A percentile compares a stretch with the other conserved stretches of the same genome.
phyloP scores from a whole-genome alignment of 2,888 invertebrate species.

The Lottia gigantea region DNA sequence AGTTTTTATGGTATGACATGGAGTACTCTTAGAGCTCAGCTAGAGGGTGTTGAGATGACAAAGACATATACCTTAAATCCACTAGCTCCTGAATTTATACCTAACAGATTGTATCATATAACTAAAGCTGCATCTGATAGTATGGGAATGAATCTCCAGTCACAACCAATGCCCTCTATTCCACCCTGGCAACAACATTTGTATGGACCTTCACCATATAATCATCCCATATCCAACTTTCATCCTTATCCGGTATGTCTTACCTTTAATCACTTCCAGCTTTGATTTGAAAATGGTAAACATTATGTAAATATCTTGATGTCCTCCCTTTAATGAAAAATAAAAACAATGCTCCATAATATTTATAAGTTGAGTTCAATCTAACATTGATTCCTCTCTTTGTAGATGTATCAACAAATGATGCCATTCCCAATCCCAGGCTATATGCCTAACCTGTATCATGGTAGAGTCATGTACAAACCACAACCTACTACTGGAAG shows the following conservation, averaged over 20 bases:
- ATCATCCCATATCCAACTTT: too few species aligned
- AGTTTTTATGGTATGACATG: slow-evolving; percentile 81
- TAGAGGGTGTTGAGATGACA: slow-evolving; percentile 81
- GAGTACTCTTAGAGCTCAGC: slow-evolving; percentile 76
- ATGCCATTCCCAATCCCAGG: slow-evolving; percentile 29
- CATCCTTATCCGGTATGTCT: too few species aligned
- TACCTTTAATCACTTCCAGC: too few species aligned
- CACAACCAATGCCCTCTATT: slow-evolving; percentile 13
- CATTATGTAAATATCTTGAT: too few species aligned
- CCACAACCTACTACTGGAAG: not conserved
- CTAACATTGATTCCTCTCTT: slow-evolving; percentile 9
- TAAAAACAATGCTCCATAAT: too few species aligned
- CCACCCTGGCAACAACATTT: slow-evolving; percentile 25
- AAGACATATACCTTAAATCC: slow-evolving; percentile 84
- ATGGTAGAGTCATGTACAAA: not conserved
- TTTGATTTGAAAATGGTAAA: too few species aligned
- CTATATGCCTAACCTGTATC: slow-evolving; percentile 1
- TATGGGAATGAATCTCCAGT: slow-evolving; percentile 13
- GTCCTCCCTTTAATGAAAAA: too few species aligned
- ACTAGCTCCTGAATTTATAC: slow-evolving; percentile 83
- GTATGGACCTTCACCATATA: too few species aligned
- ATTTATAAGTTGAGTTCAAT: not conserved
- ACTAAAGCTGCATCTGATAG: slow-evolving; percentile 22
- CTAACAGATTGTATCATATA: slow-evolving; percentile 64
- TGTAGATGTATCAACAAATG: slow-evolving; percentile 46